Evolutionary conservation across 2,888 invertebrate species (phyloP), one percentile per base, ranked within the genome.

Genomic region (Chesias legatella): DNA sequence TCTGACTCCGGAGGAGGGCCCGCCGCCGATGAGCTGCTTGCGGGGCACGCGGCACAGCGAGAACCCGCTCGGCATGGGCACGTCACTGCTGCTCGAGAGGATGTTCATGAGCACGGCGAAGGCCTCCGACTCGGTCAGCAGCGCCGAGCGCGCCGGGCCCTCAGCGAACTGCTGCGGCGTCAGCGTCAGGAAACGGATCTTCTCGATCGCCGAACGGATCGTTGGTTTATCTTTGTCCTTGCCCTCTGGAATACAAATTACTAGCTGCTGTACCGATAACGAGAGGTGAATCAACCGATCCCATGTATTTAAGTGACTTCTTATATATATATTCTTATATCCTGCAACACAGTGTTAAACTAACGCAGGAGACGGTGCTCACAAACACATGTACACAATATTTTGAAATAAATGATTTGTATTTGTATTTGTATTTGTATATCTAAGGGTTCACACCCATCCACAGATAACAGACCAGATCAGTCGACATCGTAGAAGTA

Each of bases 81-180:
- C 90, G 33, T 92, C 91, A 6, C 90, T 89, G 32, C 88, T 90
- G 10, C 92, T 91, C 10, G 94, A 94, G 10, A 94, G 91, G 44
- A 95, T 94, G 71, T 95, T 95, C 91, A 95, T 94, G 1, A 96
- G 84, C 40, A 96, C 93, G 0, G 94, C 91, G 63, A 95, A 93
- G 7, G 94, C 92, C 68, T 96, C 95, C 1, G 94, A 90, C 72
- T 94, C 92, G 0, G 92, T 90, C 13, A 96, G 85, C 6, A 95
- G 79, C n/a, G 89, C 81, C 7, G 95, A 95, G 33, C 92, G 90
- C 0, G 94, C 95, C 0, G 95, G 94, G 0, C 94, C 94, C 60
- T 94, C 94, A 0, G 95, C 95, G 72, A 96, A 95, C 79, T 95
- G 93, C 67, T 94, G 92, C 0, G 95, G 94, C 0, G 92, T 92